phyloP scores from a whole-genome alignment of 2,797 vertebrate genomes.

The Etheostoma perlongum region DNA sequence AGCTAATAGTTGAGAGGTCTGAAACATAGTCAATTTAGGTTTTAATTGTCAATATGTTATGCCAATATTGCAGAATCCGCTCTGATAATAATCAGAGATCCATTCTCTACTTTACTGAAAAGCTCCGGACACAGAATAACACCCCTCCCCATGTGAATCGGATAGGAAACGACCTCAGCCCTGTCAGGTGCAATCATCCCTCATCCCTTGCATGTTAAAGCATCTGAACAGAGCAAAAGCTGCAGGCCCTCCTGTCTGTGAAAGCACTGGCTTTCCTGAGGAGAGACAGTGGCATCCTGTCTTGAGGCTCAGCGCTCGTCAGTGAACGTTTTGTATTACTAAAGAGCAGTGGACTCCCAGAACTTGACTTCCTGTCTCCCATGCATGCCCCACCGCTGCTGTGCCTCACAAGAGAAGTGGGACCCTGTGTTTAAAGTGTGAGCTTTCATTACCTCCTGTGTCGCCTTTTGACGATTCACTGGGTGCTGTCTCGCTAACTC shows the following conservation, averaged over 20 bases:
- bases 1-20: background rate
- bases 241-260: constrained; percentile 55
- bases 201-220: constrained; percentile 77
- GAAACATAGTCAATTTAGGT: background rate
- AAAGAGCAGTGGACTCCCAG: constrained; percentile 66
- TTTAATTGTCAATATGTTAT: background rate
- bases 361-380: constrained; percentile 78
- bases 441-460: constrained; percentile 74
- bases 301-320: constrained; percentile 60
- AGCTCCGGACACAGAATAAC: constrained; percentile 4
- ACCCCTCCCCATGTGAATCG: constrained; percentile 34
- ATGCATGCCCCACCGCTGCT: constrained; percentile 49
- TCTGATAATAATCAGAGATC: background rate
- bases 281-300: constrained; percentile 80
- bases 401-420: constrained; percentile 63
- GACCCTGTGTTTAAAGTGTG: constrained; percentile 65
- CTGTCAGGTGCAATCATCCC: constrained; percentile 69
- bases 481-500: constrained; percentile 58
- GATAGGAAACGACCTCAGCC: constrained; percentile 40
- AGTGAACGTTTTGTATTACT: constrained; percentile 79
- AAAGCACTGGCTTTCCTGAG: constrained; percentile 67
- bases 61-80: background rate
- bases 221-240: constrained; percentile 61
- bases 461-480: constrained; percentile 72
- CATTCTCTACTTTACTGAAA: background rate